These are phyloP conservation scores for Falco berigora DNA, from an alignment of 2,797 vertebrate genomes.

Conservation along the genomic window DNA sequence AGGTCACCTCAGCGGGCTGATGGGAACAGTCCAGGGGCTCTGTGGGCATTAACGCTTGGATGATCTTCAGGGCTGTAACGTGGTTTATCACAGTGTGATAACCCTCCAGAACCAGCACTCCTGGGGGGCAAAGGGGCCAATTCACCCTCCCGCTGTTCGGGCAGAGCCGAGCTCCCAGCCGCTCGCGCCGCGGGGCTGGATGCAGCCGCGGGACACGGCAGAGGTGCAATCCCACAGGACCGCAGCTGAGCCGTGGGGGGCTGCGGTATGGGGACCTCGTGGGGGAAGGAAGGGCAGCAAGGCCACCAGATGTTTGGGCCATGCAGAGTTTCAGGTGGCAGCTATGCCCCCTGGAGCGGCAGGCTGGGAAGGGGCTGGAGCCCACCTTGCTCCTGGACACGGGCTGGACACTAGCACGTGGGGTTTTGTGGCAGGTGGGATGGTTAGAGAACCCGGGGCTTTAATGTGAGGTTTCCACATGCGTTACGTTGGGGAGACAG, in stretches of 20 bases:
- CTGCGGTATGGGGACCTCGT: background rate
- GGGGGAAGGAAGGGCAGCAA: background rate
- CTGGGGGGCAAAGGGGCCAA: background rate
- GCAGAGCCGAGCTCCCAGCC: background rate
- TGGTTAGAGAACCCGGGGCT: background rate
- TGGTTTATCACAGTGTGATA: background rate
- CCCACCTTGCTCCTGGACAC: background rate
- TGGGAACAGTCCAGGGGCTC: background rate
- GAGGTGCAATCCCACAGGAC: background rate
- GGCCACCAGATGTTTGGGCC: background rate
- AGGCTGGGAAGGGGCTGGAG: background rate
- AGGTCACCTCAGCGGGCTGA: background rate
- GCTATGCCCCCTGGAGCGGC: background rate
- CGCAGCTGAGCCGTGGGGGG: background rate
- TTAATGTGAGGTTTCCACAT: background rate
- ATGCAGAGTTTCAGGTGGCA: background rate
- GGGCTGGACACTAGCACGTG: background rate
- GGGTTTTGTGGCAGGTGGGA: background rate
- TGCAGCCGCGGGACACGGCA: accelerated
- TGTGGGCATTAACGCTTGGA: accelerated
- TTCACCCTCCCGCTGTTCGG: accelerated
- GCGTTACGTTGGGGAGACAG: background rate
- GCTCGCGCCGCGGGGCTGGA: background rate
- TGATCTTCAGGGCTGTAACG: accelerated
- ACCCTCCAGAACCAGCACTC: background rate